These are phyloP conservation scores for Drymodes brunneopygia DNA, from an alignment of 2,113 vertebrate genomes.

Conservation along the genomic window DNA sequence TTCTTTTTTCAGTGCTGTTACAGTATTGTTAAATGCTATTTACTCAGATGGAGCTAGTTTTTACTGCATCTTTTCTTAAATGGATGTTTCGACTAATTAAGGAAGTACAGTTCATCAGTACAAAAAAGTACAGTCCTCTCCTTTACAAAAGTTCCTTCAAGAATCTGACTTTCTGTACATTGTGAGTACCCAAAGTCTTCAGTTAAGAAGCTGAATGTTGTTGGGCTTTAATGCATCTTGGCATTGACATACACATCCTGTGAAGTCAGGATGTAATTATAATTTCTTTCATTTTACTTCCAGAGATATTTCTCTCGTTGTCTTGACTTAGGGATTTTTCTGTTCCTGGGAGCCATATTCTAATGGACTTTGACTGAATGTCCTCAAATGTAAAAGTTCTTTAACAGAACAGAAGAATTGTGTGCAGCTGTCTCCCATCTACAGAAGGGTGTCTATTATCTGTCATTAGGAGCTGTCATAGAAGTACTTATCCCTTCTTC, in stretches of 20 bases:
- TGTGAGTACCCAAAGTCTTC: not conserved
- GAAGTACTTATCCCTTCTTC: not conserved
- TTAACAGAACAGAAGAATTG: not conserved
- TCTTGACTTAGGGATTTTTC: not conserved
- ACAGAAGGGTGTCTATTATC: not conserved
- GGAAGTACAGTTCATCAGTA: not conserved
- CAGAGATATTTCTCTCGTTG: not conserved
- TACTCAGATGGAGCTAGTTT: not conserved
- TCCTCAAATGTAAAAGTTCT: not conserved
- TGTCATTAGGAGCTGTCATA: not conserved
- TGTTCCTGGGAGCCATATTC: not conserved
- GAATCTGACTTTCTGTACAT: not conserved
- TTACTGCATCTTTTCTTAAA: not conserved
- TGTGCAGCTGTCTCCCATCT: not conserved
- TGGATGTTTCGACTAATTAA: not conserved
- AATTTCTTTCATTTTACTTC: not conserved
- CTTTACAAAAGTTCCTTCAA: not conserved
- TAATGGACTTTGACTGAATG: not conserved
- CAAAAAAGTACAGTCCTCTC: not conserved
- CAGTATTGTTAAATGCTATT: conserved; percentile 5
- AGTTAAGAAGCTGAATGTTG: not conserved
- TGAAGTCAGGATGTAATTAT: not conserved
- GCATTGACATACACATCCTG: not conserved
- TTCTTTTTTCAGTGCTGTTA: conserved; percentile 55
- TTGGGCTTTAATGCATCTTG: not conserved